A percentile compares a stretch with the other conserved stretches of the same genome.
Conservation (phyloP, 2,797 vertebrate genomes). For the Naso thynnoides region DNA sequence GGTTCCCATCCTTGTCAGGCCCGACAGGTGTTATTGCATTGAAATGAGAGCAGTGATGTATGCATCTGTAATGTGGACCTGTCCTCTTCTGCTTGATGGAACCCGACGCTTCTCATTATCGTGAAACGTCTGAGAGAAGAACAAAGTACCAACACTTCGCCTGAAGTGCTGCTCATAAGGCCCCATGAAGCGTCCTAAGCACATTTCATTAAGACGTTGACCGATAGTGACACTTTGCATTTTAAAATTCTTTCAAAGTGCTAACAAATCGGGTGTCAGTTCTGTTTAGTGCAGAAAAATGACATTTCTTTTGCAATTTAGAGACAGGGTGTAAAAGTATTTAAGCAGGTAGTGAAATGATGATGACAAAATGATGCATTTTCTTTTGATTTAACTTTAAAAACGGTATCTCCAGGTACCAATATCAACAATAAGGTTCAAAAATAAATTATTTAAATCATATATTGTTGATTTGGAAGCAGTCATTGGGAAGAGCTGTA, state of each 20-base stretch:
- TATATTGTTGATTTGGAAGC: background rate
- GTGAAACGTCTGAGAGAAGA: conserved; percentile 67
- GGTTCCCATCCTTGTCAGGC: conserved; percentile 67
- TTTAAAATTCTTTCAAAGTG: conserved; percentile 56
- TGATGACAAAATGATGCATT: conserved; percentile 6
- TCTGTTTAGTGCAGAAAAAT: conserved; percentile 57
- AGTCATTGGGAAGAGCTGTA: background rate
- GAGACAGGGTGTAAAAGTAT: conserved; percentile 22
- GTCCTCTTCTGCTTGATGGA: conserved; percentile 79
- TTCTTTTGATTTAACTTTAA: conserved; percentile 27
- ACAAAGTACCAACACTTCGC: conserved; percentile 71
- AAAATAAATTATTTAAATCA: background rate
- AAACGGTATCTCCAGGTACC: conserved; percentile 23
- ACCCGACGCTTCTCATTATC: conserved; percentile 77
- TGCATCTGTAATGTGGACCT: conserved; percentile 82
- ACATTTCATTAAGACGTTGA: conserved; percentile 53
- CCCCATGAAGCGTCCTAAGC: conserved; percentile 49
- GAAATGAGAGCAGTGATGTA: conserved; percentile 82
- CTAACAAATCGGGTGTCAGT: conserved; percentile 65
- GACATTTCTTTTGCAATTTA: conserved; percentile 32
- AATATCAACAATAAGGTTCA: background rate
- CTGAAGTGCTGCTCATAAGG: conserved; percentile 59
- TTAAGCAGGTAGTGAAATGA: conserved; percentile 7
- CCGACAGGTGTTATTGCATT: conserved; percentile 83
- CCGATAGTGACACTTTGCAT: conserved; percentile 61